Percentiles rank a stretch among this genome's conserved stretches.
Evolutionary conservation across 1,140 invertebrate genomes (phyloP).

Genomic region (Holcopasites calliopsidis): DNA sequence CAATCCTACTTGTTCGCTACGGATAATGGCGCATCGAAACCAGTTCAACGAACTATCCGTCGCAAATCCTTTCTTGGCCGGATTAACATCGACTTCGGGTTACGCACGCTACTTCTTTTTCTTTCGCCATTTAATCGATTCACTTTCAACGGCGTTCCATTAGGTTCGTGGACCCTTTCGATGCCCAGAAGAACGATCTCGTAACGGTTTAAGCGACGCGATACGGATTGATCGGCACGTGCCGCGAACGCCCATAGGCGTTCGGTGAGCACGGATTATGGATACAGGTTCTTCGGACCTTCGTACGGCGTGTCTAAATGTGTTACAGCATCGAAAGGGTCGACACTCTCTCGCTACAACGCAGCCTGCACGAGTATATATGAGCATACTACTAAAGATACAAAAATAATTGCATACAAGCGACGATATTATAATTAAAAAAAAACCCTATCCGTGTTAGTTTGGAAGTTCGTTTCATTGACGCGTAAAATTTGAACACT

Average conservation of each 20-base stretch:
- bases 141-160: slow-evolving; percentile 1
- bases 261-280: not conserved
- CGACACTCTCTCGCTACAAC: not conserved
- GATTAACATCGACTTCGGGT: not conserved
- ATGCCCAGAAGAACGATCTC: not conserved
- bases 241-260: not conserved
- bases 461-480: not conserved
- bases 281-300: not conserved
- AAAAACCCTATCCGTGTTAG: too few relatives aligned
- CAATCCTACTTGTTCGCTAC: not conserved
- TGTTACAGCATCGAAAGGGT: not conserved
- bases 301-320: not conserved
- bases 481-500: not conserved
- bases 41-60: slow-evolving; percentile 4
- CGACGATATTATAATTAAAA: not conserved
- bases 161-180: not conserved
- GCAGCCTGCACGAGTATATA: not conserved
- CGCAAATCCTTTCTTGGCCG: not conserved
- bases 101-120: not conserved
- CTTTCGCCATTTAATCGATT: not conserved
- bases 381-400: not conserved
- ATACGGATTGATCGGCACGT: not conserved
- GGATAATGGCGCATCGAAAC: not conserved
- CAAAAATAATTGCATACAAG: not conserved
- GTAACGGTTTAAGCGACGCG: not conserved